A percentile compares a stretch with the other conserved stretches of the same genome.
Conservation (phyloP, 2,113 vertebrate species). For the Eidolon helvum region DNA sequence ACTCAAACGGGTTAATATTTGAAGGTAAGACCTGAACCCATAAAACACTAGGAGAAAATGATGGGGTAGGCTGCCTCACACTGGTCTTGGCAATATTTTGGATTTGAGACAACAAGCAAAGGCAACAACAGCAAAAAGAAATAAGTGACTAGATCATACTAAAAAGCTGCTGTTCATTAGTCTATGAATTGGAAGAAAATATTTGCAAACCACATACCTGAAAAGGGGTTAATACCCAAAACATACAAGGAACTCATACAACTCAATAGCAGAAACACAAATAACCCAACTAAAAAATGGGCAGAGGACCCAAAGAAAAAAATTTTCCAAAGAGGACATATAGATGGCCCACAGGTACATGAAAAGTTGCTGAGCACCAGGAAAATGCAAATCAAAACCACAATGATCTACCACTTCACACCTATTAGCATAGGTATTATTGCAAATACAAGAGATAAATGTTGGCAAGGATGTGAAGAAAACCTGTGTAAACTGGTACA, state of each 20-base stretch:
- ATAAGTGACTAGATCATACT: not conserved
- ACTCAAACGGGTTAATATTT: no score
- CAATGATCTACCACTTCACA: not conserved
- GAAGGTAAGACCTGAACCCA: no score
- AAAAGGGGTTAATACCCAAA: not conserved
- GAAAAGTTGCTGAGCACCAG: not conserved
- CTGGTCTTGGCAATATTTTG: not conserved
- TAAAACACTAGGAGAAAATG: no score
- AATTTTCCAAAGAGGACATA: no score
- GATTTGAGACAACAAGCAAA: not conserved
- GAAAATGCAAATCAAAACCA: not conserved
- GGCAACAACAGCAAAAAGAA: not conserved
- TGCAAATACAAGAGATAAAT: not conserved
- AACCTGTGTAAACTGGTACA: not conserved
- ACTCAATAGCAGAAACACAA: not conserved
- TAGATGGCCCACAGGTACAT: not conserved
- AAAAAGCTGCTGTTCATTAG: not conserved
- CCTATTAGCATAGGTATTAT: not conserved
- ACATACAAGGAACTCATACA: not conserved
- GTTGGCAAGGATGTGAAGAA: not conserved
- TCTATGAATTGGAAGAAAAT: no score
- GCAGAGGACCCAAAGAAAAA: not conserved
- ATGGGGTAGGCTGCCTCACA: no score
- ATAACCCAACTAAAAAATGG: not conserved
- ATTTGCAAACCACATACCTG: no score